These are phyloP conservation scores for Cuniculus paca DNA, from an alignment of 2,797 vertebrate genomes.

Conservation along the genomic window DNA sequence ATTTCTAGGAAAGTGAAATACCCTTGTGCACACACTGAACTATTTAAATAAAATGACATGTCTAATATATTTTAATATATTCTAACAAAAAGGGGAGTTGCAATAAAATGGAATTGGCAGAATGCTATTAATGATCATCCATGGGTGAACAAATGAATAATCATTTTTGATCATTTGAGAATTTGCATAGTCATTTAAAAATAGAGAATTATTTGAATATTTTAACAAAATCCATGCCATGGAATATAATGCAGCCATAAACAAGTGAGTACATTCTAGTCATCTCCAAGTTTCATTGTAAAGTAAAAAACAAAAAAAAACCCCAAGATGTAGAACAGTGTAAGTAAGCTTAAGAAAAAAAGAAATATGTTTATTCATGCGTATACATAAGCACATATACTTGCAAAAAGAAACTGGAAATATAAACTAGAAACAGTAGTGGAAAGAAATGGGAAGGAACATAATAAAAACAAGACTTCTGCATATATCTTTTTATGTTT, in stretches of 20 bases:
- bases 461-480: background rate
- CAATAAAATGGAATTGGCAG: background rate
- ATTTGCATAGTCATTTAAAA: background rate
- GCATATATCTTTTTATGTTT: background rate
- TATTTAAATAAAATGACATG: background rate
- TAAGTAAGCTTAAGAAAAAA: background rate
- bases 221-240: background rate
- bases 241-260: background rate
- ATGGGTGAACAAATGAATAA: background rate
- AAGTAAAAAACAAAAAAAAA: background rate
- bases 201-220: background rate
- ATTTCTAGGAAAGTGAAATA: background rate
- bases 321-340: background rate
- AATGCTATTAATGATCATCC: background rate
- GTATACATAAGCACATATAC: background rate
- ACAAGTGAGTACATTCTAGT: background rate
- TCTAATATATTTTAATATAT: background rate
- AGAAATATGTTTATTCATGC: background rate
- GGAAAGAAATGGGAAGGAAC: background rate
- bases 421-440: background rate
- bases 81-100: background rate
- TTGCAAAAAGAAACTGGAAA: background rate
- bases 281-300: background rate
- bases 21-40: background rate
- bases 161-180: background rate